Base-by-base conservation (phyloP, 2,113 vertebrate species). In the Regulus satrapa region DNA sequence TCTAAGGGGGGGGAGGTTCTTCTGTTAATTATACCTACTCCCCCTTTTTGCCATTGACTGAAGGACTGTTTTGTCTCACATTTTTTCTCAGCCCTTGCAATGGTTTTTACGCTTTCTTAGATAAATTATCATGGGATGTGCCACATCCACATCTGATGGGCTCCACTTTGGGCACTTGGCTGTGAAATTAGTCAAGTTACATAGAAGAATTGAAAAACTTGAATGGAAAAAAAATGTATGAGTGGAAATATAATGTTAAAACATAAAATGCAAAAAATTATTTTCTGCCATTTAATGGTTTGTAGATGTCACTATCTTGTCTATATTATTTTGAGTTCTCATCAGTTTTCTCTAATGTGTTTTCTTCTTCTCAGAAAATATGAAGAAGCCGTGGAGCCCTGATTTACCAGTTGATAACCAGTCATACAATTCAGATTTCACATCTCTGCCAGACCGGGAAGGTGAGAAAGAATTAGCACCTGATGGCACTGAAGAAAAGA, bases 401-500 rank as follows among this genome's bases (percentile, higher is more conserved):
- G 84, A 93, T 41, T 46, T 88, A 48, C 63, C 52, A 13, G 34
- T 28, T 73, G 87, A 94, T 92, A 81, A 56, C 46, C 69, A 90
- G 63, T 88, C 92, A 6, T 97, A 83, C 64, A 77, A 43, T 85
- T 77, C 94, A 96, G 97, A 97, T 95, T 97, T 98, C 36, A 61
- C 95, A 28, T 86, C 94, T 48, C 15, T 81, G 36, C 95, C 83
- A 15, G 96, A 97, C 61, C 88, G 62, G 29, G 97, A 97, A 87
- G 72, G 82, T 80, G 98, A 97, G 52, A 85, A 96, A 92, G 98
- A 98, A 68, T 82, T 98, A 74, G 76, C 88, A 79, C 32, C 95
- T 23, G 91, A 96, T 54, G 96, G 95, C 62, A 95, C 90, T 73
- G 98, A 98, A 77, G 98, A 97, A 58, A 98, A 97, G 74, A 89